These are phyloP conservation scores for Brachyhypopomus occidentalis DNA, from an alignment of 2,113 vertebrate species.

Conservation along the genomic window DNA sequence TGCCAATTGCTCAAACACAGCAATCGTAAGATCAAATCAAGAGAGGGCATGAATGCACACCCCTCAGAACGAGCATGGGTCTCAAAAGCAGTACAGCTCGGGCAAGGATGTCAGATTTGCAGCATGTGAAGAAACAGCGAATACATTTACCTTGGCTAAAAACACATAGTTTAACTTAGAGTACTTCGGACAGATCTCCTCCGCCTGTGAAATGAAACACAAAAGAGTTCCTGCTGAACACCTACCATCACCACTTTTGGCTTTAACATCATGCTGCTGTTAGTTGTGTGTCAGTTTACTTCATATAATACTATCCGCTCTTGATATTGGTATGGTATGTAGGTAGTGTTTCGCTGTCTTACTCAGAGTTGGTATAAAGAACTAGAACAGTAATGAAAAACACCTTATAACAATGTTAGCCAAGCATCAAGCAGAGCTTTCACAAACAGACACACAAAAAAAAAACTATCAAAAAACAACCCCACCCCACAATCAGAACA, in stretches of 20 bases:
- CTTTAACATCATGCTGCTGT: background rate
- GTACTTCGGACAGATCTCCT: constrained; percentile 88
- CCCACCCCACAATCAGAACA: background rate
- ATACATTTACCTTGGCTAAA: constrained; percentile 87
- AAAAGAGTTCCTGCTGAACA: background rate
- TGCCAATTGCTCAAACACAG: too few relatives aligned
- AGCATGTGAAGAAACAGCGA: background rate
- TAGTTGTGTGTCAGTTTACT: background rate
- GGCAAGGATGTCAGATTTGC: too few relatives aligned
- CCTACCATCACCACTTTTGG: background rate
- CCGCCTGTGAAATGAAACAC: constrained; percentile 75
- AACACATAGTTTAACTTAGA: constrained; percentile 91
- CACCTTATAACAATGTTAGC: background rate
- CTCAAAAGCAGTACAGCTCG: too few relatives aligned
- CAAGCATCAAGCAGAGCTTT: background rate
- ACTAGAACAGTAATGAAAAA: constrained; percentile 28
- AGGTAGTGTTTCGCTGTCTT: background rate
- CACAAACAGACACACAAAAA: background rate
- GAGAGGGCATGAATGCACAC: too few relatives aligned
- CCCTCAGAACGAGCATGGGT: too few relatives aligned
- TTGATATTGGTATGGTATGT: background rate
- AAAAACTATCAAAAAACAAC: too few relatives aligned
- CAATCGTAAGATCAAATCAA: too few relatives aligned
- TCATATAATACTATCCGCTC: background rate
- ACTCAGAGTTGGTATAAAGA: background rate